Percentiles rank a stretch among this genome's conserved stretches.
Conservation (phyloP, 2,113 vertebrate genomes). For the Nicator chloris region DNA sequence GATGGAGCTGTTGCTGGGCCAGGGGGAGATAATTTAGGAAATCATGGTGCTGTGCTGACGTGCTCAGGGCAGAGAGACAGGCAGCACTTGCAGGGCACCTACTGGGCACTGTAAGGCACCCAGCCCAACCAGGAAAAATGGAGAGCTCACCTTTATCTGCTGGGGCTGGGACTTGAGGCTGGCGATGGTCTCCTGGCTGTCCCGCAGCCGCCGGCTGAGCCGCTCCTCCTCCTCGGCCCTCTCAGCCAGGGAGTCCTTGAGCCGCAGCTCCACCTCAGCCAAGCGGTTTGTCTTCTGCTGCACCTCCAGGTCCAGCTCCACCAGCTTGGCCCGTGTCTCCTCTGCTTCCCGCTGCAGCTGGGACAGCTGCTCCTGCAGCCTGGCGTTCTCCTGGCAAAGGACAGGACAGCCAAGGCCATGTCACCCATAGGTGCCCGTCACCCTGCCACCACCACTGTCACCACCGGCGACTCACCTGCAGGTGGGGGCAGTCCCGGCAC, state of each 20-base stretch:
- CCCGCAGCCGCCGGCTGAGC: constrained; percentile 76
- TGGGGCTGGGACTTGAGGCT: constrained; percentile 76
- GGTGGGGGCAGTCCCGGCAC: constrained; percentile 74
- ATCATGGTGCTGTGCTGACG: neutral
- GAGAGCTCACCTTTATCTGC: constrained; percentile 80
- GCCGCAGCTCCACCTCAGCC: constrained; percentile 75
- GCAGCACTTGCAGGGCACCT: neutral
- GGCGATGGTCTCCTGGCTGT: constrained; percentile 82
- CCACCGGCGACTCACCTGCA: constrained; percentile 55
- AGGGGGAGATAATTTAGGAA: neutral
- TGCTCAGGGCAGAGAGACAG: neutral
- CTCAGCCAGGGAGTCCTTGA: constrained; percentile 79
- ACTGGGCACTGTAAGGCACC: too few relatives aligned
- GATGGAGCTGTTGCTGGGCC: neutral
- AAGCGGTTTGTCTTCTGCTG: constrained; percentile 78
- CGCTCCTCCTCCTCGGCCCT: constrained; percentile 78
- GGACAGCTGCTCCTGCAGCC: constrained; percentile 75
- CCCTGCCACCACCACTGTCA: fast-evolving
- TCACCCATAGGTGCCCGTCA: fast-evolving
- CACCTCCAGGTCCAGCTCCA: constrained; percentile 78
- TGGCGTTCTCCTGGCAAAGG: constrained; percentile 66
- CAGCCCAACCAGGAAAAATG: neutral
- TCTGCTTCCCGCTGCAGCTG: constrained; percentile 79
- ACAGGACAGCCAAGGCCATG: fast-evolving
- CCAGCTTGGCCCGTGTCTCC: constrained; percentile 70